Evolutionary conservation across 2,888 invertebrate species (phyloP).

Genomic region (Lepidochrysops patricia): DNA sequence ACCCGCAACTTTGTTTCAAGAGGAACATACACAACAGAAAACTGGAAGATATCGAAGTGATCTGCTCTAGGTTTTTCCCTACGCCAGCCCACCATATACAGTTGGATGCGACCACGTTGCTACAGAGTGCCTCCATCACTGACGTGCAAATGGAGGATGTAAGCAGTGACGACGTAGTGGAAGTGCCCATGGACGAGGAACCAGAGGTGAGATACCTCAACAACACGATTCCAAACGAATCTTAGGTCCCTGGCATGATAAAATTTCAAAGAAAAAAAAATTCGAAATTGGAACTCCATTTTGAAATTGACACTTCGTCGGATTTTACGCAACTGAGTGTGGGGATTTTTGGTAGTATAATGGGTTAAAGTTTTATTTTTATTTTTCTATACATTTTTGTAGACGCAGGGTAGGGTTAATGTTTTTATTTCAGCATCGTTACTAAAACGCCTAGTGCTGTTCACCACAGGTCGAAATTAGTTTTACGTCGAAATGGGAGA

Average conservation of each 20-base stretch:
- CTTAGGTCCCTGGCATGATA: not conserved
- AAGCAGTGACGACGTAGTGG: slow-evolving; percentile 50
- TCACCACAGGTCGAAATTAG: slow-evolving; percentile 65
- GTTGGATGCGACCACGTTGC: slow-evolving; percentile 86
- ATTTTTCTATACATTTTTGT: slow-evolving; percentile 12
- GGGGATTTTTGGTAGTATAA: not conserved
- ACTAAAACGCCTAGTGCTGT: slow-evolving; percentile 59
- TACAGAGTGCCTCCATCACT: slow-evolving; percentile 87
- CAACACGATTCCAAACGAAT: not conserved
- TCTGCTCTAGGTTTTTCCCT: slow-evolving; percentile 81
- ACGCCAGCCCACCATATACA: slow-evolving; percentile 88
- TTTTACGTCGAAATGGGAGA: slow-evolving; percentile 87
- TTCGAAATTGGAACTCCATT: not conserved
- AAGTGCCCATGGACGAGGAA: slow-evolving; percentile 56
- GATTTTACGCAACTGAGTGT: not conserved
- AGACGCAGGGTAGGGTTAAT: slow-evolving; percentile 55
- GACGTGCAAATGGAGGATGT: slow-evolving; percentile 91
- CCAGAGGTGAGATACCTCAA: slow-evolving; percentile 56
- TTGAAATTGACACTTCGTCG: not conserved
- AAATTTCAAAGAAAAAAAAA: not conserved
- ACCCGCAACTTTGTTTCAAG: slow-evolving; percentile 83
- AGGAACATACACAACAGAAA: slow-evolving; percentile 89
- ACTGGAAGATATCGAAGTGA: slow-evolving; percentile 83
- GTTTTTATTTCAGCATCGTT: slow-evolving; percentile 64
- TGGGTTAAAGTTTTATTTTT: not conserved